Evolutionary conservation across 2,797 vertebrate species (phyloP).

Genomic region (Sardinella longiceps): DNA sequence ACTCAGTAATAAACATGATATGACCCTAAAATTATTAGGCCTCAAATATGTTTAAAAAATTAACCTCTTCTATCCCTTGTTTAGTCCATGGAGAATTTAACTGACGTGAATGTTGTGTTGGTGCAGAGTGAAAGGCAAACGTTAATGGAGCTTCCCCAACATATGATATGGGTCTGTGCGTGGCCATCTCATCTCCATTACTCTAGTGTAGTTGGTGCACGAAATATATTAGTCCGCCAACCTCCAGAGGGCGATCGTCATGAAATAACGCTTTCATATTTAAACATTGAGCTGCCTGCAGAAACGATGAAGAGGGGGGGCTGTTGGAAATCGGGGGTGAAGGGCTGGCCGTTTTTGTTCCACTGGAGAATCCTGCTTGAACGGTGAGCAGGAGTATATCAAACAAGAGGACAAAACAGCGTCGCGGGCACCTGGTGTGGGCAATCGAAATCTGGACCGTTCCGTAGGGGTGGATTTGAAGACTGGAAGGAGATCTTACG

Average conservation of each 20-base stretch:
- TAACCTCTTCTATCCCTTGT: no score
- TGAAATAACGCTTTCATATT: not conserved
- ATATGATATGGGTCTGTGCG: no score
- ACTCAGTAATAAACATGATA: no score
- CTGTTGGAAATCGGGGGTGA: constrained; percentile 48
- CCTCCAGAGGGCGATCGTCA: constrained; percentile 17
- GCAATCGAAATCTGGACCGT: constrained; percentile 42
- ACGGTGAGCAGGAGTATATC: constrained; percentile 70
- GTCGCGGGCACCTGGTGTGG: constrained; percentile 45
- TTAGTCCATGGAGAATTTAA: no score
- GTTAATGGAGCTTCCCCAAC: no score
- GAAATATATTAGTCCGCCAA: not conserved
- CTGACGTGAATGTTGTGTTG: no score
- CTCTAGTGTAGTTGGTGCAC: no score
- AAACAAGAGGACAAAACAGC: constrained; percentile 55
- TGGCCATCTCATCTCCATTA: no score
- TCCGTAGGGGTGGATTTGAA: constrained; percentile 34
- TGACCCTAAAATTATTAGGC: no score
- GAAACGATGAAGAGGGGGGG: not conserved
- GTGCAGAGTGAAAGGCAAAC: no score
- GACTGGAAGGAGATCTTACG: constrained; percentile 42
- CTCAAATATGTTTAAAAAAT: no score
- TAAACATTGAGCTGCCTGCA: constrained; percentile 21
- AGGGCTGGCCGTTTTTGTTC: constrained; percentile 74
- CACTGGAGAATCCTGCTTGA: constrained; percentile 73